Conservation (phyloP, 2,113 vertebrate species). For the Ginglymostoma cirratum region DNA sequence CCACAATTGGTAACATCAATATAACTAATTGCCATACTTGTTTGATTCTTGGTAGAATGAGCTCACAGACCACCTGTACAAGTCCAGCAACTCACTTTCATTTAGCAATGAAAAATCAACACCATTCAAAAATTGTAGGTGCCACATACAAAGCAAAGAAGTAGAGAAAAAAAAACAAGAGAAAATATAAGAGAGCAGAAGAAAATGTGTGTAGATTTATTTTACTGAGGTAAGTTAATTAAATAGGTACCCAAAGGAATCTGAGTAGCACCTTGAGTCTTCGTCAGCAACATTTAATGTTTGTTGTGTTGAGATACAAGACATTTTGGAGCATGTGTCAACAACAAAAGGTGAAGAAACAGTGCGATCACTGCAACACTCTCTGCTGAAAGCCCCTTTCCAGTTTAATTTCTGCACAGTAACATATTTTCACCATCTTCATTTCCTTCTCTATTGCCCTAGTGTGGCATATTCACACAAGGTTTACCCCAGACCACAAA, state of each 20-base stretch:
- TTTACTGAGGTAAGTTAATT: not conserved
- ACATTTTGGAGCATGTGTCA: not conserved
- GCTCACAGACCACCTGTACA: not conserved
- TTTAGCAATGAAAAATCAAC: not conserved
- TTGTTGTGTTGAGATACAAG: not conserved
- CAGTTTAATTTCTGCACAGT: not conserved
- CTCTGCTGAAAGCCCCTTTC: not conserved
- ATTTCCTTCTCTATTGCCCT: not conserved
- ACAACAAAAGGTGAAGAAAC: not conserved
- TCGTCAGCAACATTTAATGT: not conserved
- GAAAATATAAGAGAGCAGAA: not conserved
- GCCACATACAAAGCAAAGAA: not conserved
- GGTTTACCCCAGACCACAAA: not conserved
- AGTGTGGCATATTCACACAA: not conserved
- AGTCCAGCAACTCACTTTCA: not conserved
- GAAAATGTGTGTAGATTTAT: not conserved
- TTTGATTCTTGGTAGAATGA: not conserved
- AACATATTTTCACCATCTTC: not conserved
- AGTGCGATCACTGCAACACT: not conserved
- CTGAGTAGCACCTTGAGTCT: not conserved
- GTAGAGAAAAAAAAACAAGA: not conserved
- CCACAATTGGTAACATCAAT: not conserved
- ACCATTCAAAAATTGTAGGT: not conserved
- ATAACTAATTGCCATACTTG: not conserved
- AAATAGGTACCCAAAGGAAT: not conserved